Evolutionary conservation across 2,113 vertebrate genomes (phyloP), one percentile per base, ranked within the genome.

Genomic region (Gadus chalcogrammus): DNA sequence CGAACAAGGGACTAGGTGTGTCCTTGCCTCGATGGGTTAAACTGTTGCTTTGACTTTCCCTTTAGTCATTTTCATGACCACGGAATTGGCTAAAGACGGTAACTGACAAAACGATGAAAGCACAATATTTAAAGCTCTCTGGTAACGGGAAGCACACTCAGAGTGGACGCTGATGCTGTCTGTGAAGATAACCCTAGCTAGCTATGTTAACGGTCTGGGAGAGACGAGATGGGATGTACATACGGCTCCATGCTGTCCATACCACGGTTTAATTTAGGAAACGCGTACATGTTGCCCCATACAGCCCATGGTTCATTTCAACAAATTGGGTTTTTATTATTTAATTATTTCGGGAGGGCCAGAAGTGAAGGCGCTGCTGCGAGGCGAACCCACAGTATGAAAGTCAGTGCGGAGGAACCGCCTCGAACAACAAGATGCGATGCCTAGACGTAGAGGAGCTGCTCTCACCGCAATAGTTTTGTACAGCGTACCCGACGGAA

Each of bases 401-500:
- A 71, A 63, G 82, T 83, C 63, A 66, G 69, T 77, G 69, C 79
- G 67, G 63, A 75, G 77, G 72, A 75, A 77, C 89, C 83, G 84
- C 83, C 85, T 82, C 83, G 9, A 83, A 75, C 88, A 85, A 84
- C 80, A 87, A 79, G 79, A 87, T 88, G 85, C 88, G 81, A 85
- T 82, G 84, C 79, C 79, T 84, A 80, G 79, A 84, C 79, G 77
- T 87, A 73, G 1, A 84, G 83, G 85, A 87, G 89, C 91, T 92
- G 90, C 91, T 90, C 88, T 86, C 82, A 82, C 74, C 88, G 85
- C 87, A 90, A 88, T 90, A 88, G 83, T 91, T 90, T 90, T 89
- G 86, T 90, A 89, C 86, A 82, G 87, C 85, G 83, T 89, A 83
- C 81, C 42, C 73, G 81, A 86, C 74, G 79, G 86, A 80, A 86